A percentile compares a stretch with the other conserved stretches of the same genome.
Conservation (phyloP, 2,797 vertebrate species). For the Sylvia borin region DNA sequence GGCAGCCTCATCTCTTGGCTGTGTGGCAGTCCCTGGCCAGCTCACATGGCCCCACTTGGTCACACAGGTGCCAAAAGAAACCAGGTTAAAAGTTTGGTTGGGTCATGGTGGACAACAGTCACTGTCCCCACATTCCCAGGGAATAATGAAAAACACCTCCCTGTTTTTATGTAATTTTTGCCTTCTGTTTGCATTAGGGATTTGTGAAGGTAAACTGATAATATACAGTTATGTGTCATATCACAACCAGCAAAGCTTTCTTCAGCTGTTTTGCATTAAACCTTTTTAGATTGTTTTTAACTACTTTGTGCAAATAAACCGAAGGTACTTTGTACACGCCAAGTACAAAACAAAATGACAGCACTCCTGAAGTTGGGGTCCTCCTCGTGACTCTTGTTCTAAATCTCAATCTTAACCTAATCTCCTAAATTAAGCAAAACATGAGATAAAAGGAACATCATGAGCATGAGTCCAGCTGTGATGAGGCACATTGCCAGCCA, state of each 20-base stretch:
- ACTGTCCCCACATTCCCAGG: fast-evolving
- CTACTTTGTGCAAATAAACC: not conserved
- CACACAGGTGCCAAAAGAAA: not conserved
- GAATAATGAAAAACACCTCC: not conserved
- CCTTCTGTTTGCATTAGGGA: not conserved
- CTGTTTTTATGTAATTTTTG: not conserved
- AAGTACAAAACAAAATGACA: not conserved
- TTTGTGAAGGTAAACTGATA: not conserved
- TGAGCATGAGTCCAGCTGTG: not conserved
- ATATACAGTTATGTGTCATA: not conserved
- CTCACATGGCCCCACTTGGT: fast-evolving
- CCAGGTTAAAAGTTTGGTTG: not conserved
- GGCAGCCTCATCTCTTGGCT: not conserved
- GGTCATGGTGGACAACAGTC: not conserved
- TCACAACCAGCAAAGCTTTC: not conserved
- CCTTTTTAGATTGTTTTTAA: not conserved
- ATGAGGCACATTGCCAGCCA: fast-evolving
- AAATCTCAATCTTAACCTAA: not conserved
- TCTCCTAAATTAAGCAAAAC: not conserved
- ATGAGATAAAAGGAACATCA: not conserved
- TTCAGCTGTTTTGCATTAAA: not conserved
- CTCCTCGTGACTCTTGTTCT: not conserved
- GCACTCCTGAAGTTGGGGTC: not conserved
- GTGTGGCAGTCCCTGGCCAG: not conserved
- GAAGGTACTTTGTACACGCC: not conserved